A percentile compares a stretch with the other conserved stretches of the same genome.
These are phyloP conservation scores for Dendrocopos noguchii DNA, from an alignment of 2,113 vertebrate genomes.

Conservation along the genomic window DNA sequence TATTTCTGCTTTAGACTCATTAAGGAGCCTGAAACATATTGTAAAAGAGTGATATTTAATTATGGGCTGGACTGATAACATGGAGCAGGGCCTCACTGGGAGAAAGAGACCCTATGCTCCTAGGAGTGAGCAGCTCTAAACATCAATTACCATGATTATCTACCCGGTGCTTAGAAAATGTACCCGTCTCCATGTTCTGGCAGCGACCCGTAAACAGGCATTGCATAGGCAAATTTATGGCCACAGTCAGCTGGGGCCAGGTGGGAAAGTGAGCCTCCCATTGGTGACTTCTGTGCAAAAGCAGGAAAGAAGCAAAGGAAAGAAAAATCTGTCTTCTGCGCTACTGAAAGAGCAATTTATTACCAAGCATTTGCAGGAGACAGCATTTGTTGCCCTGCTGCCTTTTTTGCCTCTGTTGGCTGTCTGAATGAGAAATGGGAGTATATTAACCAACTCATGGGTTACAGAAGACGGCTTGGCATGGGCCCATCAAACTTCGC, in stretches of 20 bases:
- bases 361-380: slow-evolving; percentile 89
- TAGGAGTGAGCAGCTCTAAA: slow-evolving; percentile 80
- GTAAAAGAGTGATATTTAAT: slow-evolving; percentile 88
- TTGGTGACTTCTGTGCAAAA: slow-evolving; percentile 72
- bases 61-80: slow-evolving; percentile 85
- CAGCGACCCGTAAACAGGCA: slow-evolving; percentile 82
- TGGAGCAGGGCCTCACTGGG: slow-evolving; percentile 82
- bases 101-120: slow-evolving; percentile 82
- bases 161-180: slow-evolving; percentile 79
- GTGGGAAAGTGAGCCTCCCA: slow-evolving; percentile 75
- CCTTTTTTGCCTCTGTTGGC: slow-evolving; percentile 81
- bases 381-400: slow-evolving; percentile 90
- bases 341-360: slow-evolving; percentile 94
- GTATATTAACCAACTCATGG: slow-evolving; percentile 83
- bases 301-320: slow-evolving; percentile 73
- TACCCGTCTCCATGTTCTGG: slow-evolving; percentile 78
- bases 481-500: slow-evolving; percentile 75
- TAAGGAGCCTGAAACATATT: slow-evolving; percentile 86
- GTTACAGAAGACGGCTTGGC: slow-evolving; percentile 75
- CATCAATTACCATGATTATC: slow-evolving; percentile 88
- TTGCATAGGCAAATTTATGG: slow-evolving; percentile 82
- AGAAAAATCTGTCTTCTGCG: slow-evolving; percentile 89
- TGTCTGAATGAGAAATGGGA: slow-evolving; percentile 91
- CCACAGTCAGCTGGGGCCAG: slow-evolving; percentile 78
- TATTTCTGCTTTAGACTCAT: slow-evolving; percentile 87